Base-by-base conservation (phyloP, 1,140 invertebrate species). In the Aphis gossypii region DNA sequence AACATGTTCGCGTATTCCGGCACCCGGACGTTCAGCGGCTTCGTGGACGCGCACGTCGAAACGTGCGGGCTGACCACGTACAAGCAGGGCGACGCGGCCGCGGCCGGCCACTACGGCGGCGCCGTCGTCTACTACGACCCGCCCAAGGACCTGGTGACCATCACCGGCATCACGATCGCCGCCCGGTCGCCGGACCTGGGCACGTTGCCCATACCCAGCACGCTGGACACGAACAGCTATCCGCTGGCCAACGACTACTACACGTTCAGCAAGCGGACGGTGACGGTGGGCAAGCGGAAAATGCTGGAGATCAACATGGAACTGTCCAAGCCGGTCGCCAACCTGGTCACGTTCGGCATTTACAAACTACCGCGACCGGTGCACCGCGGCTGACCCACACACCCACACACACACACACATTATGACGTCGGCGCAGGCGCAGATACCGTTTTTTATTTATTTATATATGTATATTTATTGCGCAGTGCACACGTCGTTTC, bases 1-100 rank as follows among this genome's bases (percentile, higher is more conserved):
- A 94, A 93, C 21, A 35, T 94, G 94, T 93, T 94, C 84, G 94
- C 83, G 48, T 94, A 94, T 38, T 92, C 94, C 30, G 94, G 94
- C 35, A 76, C 44, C 3, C 54, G 94, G 30, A 82, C 60, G 9
- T 94, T 94, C 91, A 87, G 94, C 56, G 91, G 84, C 0, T 91
- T 76, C 86, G 38, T 89, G n/a, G 88, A 76, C 41, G 87, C 86
- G 38, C 92, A 94, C 60, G 56, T 94, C 48, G 94, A 94, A 35
- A 92, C 94, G 41, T 94, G 94, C 48, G 94, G 94, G 7, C 54
- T 94, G 83, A 93, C 86, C 68, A 11, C 56, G 41, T 90, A 88
- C 90, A 68, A 88, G 41, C 35, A 54, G 41, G 14, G 0, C 44
- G 35, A 8, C n/a, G 38, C 23, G 30, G 83, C 46, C 20, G n/a